phyloP scores from a whole-genome alignment of 2,113 vertebrate genomes.

The Columbina picui region DNA sequence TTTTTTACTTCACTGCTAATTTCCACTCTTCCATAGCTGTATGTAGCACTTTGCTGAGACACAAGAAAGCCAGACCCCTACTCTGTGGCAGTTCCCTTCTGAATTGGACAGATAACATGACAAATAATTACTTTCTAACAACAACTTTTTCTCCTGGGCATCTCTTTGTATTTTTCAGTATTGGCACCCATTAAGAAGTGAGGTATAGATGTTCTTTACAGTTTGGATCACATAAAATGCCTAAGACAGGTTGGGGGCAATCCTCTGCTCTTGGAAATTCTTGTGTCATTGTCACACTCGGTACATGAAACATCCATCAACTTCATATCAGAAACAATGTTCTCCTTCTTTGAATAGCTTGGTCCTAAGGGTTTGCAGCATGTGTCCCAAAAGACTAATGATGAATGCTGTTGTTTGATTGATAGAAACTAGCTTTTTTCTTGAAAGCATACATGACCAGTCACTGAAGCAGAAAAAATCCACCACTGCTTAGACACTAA shows the following conservation, averaged over 20 bases:
- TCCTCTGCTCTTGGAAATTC: conserved; percentile 61
- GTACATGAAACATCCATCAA: conserved; percentile 70
- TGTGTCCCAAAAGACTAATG: conserved; percentile 64
- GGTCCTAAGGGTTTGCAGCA: conserved; percentile 62
- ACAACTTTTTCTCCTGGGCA: conserved; percentile 49
- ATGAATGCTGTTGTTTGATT: conserved; percentile 40
- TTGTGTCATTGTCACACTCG: conserved; percentile 67
- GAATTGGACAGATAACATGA: conserved; percentile 12
- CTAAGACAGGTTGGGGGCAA: conserved; percentile 44
- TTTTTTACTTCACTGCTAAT: background rate
- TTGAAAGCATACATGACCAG: conserved; percentile 20
- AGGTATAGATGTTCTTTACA: conserved; percentile 56
- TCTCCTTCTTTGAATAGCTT: conserved; percentile 60
- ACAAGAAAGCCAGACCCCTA: background rate
- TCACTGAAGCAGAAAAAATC: conserved; percentile 25
- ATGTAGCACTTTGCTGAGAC: background rate
- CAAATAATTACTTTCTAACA: conserved; percentile 44
- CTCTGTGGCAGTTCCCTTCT: background rate
- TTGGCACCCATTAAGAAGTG: conserved; percentile 51
- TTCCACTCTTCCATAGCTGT: background rate
- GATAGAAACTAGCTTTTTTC: conserved; percentile 50
- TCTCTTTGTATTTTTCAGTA: conserved; percentile 38
- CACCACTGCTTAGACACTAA: conserved; percentile 21
- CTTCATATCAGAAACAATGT: conserved; percentile 61
- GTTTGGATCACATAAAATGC: conserved; percentile 37